Base-by-base conservation (phyloP, 2,888 invertebrate genomes). In the Sesia apiformis region DNA sequence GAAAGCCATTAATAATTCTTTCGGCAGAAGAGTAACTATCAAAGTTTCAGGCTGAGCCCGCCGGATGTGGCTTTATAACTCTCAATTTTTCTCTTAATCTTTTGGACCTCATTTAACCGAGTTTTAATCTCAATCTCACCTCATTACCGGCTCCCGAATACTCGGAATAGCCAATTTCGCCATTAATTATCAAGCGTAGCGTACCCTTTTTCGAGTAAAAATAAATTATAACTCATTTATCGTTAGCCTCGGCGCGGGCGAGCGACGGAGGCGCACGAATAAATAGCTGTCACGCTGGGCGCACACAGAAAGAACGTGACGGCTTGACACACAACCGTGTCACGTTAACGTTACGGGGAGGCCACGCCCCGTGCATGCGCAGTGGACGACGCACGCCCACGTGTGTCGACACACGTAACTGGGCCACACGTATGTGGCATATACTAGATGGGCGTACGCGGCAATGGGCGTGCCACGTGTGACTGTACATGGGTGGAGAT, bases 171-270 rank as follows among this genome's bases (percentile, higher is more conserved):
- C 84, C 88, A 88, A 88, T 89, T 87, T 78, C 77, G 72, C 75
- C 87, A 88, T 89, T 88, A 88, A 89, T 87, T 88, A 86, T 83
- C 53, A 49, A 60, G 67, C 76, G 74, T 78, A 80, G 84, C 82
- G 83, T 80, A 78, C 83, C 84, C 23, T 81, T 83, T 86, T 85
- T 79, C 79, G 77, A 76, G 88, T 84, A 87, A 88, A 88, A 89
- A 88, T 87, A 87, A 88, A 88, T 89, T 85, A 83, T 87, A 85
- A 88, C 78, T 84, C 87, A 87, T 89, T 88, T 88, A 87, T 88
- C 80, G 84, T 83, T 67, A 72, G 72, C 68, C 53, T 50, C 51
- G 46, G 46, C 51, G n/a, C 63, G 64, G 66, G 64, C 67, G 42
- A 50, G 72, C 71, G 73, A 73, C 66, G 64, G 66, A 70, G 70